A percentile compares a stretch with the other conserved stretches of the same genome.
phyloP scores from a whole-genome alignment of 2,113 vertebrate genomes.

The Ginglymostoma cirratum region DNA sequence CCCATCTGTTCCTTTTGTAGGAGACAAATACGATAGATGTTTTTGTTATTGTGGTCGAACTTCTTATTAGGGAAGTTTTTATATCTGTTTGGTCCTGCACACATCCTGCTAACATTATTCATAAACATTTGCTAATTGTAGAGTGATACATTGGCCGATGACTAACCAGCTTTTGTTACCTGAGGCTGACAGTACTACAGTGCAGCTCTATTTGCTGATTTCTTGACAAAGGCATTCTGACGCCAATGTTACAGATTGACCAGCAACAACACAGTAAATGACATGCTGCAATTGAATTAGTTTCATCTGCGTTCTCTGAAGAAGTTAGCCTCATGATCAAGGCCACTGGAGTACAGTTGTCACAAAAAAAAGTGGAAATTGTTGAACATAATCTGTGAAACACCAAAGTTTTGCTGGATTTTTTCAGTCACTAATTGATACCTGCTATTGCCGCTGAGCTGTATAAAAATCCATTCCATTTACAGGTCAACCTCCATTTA shows the following conservation, averaged over 20 bases:
- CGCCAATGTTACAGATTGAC: neutral
- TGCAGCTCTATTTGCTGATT: neutral
- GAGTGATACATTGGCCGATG: neutral
- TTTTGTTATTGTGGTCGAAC: too few relatives aligned
- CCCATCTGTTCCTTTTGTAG: neutral
- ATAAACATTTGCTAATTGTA: constrained; percentile 27
- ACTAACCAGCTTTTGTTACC: neutral
- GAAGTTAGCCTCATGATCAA: neutral
- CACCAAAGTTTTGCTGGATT: neutral
- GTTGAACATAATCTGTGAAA: neutral
- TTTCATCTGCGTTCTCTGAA: neutral
- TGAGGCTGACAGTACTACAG: neutral
- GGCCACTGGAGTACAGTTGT: neutral
- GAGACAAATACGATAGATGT: neutral
- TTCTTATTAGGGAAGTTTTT: neutral
- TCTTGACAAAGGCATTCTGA: neutral
- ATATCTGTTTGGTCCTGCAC: neutral
- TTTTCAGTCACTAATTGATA: neutral
- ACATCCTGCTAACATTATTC: constrained; percentile 10
- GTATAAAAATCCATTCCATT: neutral
- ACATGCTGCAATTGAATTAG: neutral
- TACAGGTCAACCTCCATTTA: neutral
- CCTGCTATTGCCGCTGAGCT: neutral
- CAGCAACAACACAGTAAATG: neutral
- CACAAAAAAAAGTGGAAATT: neutral